Conservation (phyloP, 2,888 invertebrate genomes). For the Scaptomyza tumidula region DNA sequence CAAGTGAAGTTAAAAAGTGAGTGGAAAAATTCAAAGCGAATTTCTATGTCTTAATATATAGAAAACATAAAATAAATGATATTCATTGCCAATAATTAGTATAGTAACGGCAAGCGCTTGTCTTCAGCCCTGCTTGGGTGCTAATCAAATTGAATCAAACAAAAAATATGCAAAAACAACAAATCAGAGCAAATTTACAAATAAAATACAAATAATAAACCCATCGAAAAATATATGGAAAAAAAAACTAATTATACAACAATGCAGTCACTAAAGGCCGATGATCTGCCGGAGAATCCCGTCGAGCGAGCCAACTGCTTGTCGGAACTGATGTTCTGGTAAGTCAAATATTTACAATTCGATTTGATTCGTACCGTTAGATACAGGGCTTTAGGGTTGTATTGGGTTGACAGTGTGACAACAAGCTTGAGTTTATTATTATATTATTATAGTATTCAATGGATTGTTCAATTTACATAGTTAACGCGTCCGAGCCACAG, state of each 20-base stretch:
- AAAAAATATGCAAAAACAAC: constrained; percentile 18
- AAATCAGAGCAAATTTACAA: constrained; percentile 15
- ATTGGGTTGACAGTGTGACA: constrained; percentile 24
- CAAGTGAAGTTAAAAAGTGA: constrained; percentile 17
- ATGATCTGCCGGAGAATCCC: constrained; percentile 84
- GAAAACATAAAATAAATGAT: constrained; percentile 4
- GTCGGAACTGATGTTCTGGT: constrained; percentile 88
- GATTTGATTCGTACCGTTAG: not conserved
- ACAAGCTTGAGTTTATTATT: constrained; percentile 41
- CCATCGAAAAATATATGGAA: constrained; percentile 1
- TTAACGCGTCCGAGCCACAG: constrained; percentile 13
- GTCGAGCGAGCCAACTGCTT: constrained; percentile 86
- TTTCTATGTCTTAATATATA: constrained; percentile 21
- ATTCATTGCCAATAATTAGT: constrained; percentile 64
- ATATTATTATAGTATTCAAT: constrained; percentile 61
- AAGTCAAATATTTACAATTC: constrained; percentile 40
- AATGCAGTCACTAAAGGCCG: constrained; percentile 83
- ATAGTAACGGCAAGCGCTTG: constrained; percentile 70
- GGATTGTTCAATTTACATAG: constrained; percentile 60
- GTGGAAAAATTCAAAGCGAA: constrained; percentile 43
- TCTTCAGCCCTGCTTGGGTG: constrained; percentile 42
- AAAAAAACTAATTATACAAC: constrained; percentile 5
- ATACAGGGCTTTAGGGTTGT: not conserved
- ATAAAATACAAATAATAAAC: constrained; percentile 9
- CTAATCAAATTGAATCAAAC: constrained; percentile 50